Evolutionary conservation across 2,797 vertebrate genomes (phyloP).

Genomic region (Sebastes nivosus): DNA sequence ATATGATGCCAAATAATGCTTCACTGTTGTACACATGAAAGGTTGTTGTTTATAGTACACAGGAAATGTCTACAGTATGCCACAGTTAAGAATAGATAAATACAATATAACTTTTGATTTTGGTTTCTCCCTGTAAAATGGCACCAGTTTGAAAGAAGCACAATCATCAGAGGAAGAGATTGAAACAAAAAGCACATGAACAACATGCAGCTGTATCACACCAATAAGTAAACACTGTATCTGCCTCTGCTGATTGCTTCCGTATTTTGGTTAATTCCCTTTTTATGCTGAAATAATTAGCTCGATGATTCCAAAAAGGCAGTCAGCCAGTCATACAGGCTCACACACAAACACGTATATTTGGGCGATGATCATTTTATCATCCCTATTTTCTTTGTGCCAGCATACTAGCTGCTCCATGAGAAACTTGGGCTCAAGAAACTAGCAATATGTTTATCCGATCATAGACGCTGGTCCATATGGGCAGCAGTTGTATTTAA

Average conservation of each 20-base stretch:
- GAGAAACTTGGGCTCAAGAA: background rate
- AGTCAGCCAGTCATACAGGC: background rate
- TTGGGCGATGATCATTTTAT: background rate
- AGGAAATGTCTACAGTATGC: background rate
- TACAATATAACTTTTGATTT: background rate
- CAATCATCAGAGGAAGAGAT: background rate
- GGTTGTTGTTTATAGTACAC: background rate
- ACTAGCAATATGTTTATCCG: background rate
- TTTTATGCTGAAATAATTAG: conserved; percentile 8
- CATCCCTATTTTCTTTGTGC: conserved; percentile 2
- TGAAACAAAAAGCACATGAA: background rate
- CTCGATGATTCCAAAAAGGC: background rate
- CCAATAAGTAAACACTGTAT: background rate
- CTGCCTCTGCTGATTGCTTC: background rate
- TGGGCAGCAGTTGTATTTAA: background rate
- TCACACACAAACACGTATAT: background rate
- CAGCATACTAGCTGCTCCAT: background rate
- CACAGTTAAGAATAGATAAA: background rate
- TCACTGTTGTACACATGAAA: background rate
- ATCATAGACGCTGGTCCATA: background rate
- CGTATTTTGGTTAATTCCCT: background rate
- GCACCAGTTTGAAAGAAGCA: background rate
- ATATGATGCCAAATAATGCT: background rate
- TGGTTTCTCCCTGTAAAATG: background rate
- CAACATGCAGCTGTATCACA: background rate